Base-by-base conservation (phyloP, 1,140 invertebrate species). In the Drosophila baimaii region DNA sequence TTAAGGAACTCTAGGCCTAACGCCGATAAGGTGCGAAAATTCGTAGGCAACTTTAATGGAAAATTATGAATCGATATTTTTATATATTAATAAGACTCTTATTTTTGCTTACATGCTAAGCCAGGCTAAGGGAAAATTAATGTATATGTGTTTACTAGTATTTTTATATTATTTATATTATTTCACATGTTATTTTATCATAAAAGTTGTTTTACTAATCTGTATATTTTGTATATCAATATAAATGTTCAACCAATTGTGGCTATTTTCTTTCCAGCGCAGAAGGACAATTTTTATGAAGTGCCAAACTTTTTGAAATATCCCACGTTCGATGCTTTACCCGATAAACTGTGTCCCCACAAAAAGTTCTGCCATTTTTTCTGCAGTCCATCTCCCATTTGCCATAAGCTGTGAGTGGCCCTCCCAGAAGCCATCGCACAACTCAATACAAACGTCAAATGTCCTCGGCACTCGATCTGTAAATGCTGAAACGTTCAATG, bases 401-500 rank as follows among this genome's bases (percentile, higher is more conserved):
- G 68, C 61, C 61, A 41, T 25, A 49, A 65, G 25, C 64, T 31
- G 43, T 29, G 6, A 27, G 25, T 10, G 29, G 19, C 23, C 70
- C 71, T 73, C 69, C 69, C 70, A 73, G 33, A 54, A 44, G 46
- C 46, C 25, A 62, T 71, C 65, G 6, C 65, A 71, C 33, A 71
- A 71, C 69, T 71, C 65, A 71, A 65, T 65, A 25, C 43, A 70
- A 71, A 58, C 37, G 65, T 37, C 17, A 41, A 70, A 70, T 71
- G 41, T 57, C 13, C 63, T 64, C 13, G 12, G n/a, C 23, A 72
- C 54, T 58, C 21, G 39, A 68, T 76, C 54, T 56, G 47, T 17
- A 59, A 68, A 76, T 76, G 72, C 73, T 75, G 15, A 77, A 69
- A 59, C 41, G 56, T 56, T 69, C 63, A 61, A 61, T 46, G 64